Percentiles rank a stretch among this genome's conserved stretches.
Evolutionary conservation across 2,888 invertebrate species (phyloP).

Genomic region (Smittia sp.): DNA sequence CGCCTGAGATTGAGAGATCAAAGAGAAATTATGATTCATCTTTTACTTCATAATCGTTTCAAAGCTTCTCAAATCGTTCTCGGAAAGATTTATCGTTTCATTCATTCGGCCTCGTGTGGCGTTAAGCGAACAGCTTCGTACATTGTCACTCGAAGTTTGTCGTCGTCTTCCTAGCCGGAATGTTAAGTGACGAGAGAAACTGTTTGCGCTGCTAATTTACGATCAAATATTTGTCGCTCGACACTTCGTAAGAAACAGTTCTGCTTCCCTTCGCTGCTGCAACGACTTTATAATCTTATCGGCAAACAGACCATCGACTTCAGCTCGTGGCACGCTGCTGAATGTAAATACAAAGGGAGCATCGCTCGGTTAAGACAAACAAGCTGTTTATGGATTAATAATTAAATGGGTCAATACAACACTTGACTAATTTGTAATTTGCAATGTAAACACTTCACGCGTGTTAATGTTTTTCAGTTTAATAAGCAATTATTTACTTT

Average conservation of each 20-base stretch:
- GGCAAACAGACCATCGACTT: conserved; percentile 6
- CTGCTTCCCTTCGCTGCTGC: neutral
- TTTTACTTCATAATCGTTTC: conserved; percentile 13
- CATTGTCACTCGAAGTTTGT: conserved; percentile 13
- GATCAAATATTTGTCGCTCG: conserved; percentile 38
- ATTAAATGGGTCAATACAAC: conserved; percentile 13
- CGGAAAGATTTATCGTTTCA: conserved; percentile 29
- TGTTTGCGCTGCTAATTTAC: conserved; percentile 30
- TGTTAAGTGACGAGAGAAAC: conserved; percentile 14
- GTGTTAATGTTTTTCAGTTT: neutral
- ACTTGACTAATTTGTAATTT: conserved; percentile 11
- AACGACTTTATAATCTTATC: conserved; percentile 32
- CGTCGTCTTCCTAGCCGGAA: neutral
- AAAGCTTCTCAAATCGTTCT: conserved; percentile 8
- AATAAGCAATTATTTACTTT: too few species aligned
- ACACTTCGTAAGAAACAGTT: conserved; percentile 29
- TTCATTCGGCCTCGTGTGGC: conserved; percentile 11
- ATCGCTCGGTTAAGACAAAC: neutral
- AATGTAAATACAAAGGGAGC: neutral
- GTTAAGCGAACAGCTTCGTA: neutral
- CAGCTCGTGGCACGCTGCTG: neutral
- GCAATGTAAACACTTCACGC: neutral
- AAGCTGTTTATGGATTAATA: neutral
- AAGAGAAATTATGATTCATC: conserved; percentile 39
- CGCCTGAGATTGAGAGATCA: conserved; percentile 6